phyloP scores from a whole-genome alignment of 2,888 invertebrate species.

The Latrodectus hesperus region DNA sequence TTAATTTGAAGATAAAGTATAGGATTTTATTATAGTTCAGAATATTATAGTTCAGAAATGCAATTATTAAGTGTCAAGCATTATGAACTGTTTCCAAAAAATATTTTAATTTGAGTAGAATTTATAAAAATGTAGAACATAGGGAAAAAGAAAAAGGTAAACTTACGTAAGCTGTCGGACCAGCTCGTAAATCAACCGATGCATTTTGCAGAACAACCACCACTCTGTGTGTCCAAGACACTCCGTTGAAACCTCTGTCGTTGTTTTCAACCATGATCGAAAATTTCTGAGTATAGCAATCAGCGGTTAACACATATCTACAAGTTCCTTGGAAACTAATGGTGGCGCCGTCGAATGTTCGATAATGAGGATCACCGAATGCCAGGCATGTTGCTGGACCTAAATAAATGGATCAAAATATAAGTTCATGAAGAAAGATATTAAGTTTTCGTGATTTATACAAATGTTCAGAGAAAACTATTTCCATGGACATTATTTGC shows the following conservation, averaged over 20 bases:
- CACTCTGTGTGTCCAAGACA: slow-evolving; percentile 75
- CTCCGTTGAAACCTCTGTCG: slow-evolving; percentile 79
- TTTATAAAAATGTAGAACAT: not conserved
- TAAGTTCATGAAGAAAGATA: not conserved
- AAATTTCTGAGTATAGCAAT: slow-evolving; percentile 83
- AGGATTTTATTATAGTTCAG: too few species aligned
- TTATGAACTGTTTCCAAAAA: too few species aligned
- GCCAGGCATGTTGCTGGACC: slow-evolving; percentile 68
- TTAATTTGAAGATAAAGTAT: too few species aligned
- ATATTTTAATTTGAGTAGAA: too few species aligned
- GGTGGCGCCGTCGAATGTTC: slow-evolving; percentile 94
- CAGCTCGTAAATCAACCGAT: slow-evolving; percentile 59
- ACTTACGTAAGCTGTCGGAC: slow-evolving; percentile 61
- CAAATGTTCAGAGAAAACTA: too few species aligned
- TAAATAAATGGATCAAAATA: slow-evolving; percentile 7
- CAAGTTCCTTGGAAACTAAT: slow-evolving; percentile 94
- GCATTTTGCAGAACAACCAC: slow-evolving; percentile 71
- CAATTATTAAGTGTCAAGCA: too few species aligned
- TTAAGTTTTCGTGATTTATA: too few species aligned
- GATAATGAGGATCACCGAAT: slow-evolving; percentile 82
- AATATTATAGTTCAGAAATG: too few species aligned
- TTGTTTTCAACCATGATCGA: slow-evolving; percentile 95
- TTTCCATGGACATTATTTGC: too few species aligned
- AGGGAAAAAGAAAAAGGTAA: not conserved
- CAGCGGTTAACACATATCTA: slow-evolving; percentile 90